Conservation (phyloP, 1,140 invertebrate species). For the Drosophila leontia region DNA sequence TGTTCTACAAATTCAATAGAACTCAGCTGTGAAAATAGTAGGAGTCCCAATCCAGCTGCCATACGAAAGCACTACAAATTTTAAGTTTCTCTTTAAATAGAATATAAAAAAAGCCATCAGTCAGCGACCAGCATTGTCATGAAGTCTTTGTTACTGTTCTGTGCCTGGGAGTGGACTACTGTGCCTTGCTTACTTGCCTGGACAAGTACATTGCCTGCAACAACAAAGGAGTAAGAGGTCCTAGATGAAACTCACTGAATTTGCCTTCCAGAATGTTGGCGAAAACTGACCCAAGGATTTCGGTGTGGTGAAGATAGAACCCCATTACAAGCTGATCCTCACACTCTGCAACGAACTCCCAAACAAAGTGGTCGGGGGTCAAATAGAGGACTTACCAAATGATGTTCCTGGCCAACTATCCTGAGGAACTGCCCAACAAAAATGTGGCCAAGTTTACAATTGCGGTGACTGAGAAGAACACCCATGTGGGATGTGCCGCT, state of each 20-base stretch:
- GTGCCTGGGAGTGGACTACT: conserved; percentile 49
- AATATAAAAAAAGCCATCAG: background rate
- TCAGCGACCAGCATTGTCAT: background rate
- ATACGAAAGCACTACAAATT: background rate
- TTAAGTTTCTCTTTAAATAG: conserved; percentile 6
- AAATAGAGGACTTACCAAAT: no score
- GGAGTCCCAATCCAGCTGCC: background rate
- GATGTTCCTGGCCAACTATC: background rate
- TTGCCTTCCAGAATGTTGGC: conserved; percentile 20
- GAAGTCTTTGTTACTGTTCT: conserved; percentile 23
- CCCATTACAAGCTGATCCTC: conserved; percentile 53
- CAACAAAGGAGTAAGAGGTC: conserved; percentile 52
- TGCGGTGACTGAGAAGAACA: conserved; percentile 60
- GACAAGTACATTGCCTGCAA: conserved; percentile 67
- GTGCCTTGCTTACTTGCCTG: conserved; percentile 58
- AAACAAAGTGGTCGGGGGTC: conserved; percentile 59
- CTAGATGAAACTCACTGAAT: no score
- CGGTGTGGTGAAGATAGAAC: conserved; percentile 31
- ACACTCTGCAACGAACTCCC: conserved; percentile 58
- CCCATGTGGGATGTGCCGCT: conserved; percentile 60
- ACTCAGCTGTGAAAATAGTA: conserved; percentile 15
- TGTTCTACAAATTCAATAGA: background rate
- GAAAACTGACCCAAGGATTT: conserved; percentile 48
- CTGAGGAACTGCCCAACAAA: conserved; percentile 9
- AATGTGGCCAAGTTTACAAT: conserved; percentile 36